Evolutionary conservation across 2,888 invertebrate genomes (phyloP).

Genomic region (Acanthoscelides obtectus): DNA sequence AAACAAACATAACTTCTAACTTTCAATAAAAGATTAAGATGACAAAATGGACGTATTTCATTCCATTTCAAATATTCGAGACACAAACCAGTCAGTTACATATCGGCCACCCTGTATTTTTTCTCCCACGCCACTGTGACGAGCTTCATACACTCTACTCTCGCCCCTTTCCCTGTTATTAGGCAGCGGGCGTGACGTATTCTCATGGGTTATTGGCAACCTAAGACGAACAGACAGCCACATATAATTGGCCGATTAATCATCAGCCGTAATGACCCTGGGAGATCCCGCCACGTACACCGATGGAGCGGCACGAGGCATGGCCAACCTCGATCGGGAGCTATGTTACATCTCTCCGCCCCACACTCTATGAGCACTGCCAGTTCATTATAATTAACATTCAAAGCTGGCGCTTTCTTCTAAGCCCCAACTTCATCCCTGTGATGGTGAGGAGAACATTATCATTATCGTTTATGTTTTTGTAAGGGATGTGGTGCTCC

Average conservation of each 20-base stretch:
- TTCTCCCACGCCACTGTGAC: background rate
- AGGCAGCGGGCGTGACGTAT: background rate
- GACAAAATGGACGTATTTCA: too few relatives aligned
- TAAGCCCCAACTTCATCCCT: background rate
- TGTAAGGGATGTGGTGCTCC: too few relatives aligned
- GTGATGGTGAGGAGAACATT: background rate
- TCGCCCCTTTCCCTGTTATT: background rate
- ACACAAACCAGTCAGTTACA: too few relatives aligned
- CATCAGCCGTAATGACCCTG: conserved; percentile 29
- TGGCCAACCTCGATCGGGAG: background rate
- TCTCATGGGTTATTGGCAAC: background rate
- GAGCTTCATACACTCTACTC: background rate
- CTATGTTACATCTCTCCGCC: background rate
- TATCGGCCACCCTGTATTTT: too few relatives aligned
- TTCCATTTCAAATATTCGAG: too few relatives aligned
- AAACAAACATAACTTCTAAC: too few relatives aligned
- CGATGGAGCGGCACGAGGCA: background rate
- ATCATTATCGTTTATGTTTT: too few relatives aligned
- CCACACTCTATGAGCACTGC: background rate
- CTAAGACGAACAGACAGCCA: background rate
- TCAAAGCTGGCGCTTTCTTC: background rate
- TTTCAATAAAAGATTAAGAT: too few relatives aligned
- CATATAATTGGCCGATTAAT: conserved; percentile 31
- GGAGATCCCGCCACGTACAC: conserved; percentile 27
- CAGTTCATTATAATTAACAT: conserved; percentile 1